phyloP scores from a whole-genome alignment of 2,113 vertebrate species.

The Corythoichthys haematopterus region DNA sequence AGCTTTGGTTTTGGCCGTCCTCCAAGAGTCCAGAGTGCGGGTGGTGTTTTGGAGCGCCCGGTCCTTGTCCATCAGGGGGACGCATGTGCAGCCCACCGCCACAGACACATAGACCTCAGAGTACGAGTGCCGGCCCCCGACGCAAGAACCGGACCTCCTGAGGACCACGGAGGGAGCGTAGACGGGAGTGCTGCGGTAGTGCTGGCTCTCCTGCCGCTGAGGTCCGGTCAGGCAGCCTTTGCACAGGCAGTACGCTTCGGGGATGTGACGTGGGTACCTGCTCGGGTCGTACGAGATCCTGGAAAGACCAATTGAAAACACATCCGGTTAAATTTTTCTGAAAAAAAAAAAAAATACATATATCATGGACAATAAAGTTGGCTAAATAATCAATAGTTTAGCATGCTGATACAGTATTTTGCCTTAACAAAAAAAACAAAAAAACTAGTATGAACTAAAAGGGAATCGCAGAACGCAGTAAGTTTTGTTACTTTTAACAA shows the following conservation, averaged over 20 bases:
- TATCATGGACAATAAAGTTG: no score
- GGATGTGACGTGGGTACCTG: conserved; percentile 85
- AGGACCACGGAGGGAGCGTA: conserved; percentile 84
- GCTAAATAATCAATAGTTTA: no score
- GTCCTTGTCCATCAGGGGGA: conserved; percentile 70
- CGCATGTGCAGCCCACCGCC: conserved; percentile 90
- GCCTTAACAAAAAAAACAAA: no score
- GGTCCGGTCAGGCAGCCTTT: conserved; percentile 83
- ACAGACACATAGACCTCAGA: conserved; percentile 83
- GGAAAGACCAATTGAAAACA: neutral
- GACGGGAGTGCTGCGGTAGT: conserved; percentile 82
- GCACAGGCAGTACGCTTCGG: conserved; percentile 93
- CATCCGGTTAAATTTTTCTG: no score
- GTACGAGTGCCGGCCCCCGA: conserved; percentile 82
- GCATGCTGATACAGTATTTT: no score
- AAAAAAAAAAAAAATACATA: no score
- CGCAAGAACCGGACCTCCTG: conserved; percentile 74
- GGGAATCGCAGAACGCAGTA: no score
- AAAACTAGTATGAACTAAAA: no score
- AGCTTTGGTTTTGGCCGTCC: conserved; percentile 58
- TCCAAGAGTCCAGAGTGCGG: conserved; percentile 67
- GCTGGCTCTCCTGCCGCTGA: conserved; percentile 74
- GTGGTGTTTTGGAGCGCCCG: conserved; percentile 58
- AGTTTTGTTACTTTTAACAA: no score
- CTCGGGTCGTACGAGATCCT: conserved; percentile 83